These are phyloP conservation scores for Saccostrea cuccullata DNA, from an alignment of 1,140 invertebrate genomes.

Conservation along the genomic window DNA sequence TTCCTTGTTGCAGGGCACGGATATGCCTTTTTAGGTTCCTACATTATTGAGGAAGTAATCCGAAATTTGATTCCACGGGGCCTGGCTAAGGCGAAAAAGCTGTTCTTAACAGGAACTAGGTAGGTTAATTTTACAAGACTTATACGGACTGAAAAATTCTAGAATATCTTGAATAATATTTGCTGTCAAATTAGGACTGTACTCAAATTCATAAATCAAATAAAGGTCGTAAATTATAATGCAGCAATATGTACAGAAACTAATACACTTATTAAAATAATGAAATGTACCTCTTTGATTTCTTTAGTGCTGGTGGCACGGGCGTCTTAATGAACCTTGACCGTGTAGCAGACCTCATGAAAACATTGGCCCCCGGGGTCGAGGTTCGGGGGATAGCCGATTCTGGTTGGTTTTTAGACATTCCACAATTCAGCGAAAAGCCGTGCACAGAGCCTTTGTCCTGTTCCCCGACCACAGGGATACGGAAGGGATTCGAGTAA, in stretches of 20 bases:
- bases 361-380: conserved; percentile 81
- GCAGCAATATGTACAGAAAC: no score
- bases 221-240: no score
- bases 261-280: no score
- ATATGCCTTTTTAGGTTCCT: conserved; percentile 92
- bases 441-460: conserved; percentile 77
- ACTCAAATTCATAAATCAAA: no score
- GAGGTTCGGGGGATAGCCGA: conserved; percentile 90
- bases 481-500: conserved; percentile 86
- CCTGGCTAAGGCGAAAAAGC: conserved; percentile 76
- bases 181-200: no score
- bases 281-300: neutral
- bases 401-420: conserved; percentile 96
- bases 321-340: conserved; percentile 95
- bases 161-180: no score
- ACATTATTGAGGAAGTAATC: conserved; percentile 89
- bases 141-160: no score
- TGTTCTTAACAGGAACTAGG: conserved; percentile 84
- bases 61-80: conserved; percentile 82
- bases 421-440: conserved; percentile 84
- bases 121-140: conserved; percentile 35
- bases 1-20: conserved; percentile 61
- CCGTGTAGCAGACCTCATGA: conserved; percentile 84
- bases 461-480: conserved; percentile 83
- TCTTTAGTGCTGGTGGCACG: conserved; percentile 90